phyloP scores from a whole-genome alignment of 2,888 invertebrate species.

The Antitype chi region DNA sequence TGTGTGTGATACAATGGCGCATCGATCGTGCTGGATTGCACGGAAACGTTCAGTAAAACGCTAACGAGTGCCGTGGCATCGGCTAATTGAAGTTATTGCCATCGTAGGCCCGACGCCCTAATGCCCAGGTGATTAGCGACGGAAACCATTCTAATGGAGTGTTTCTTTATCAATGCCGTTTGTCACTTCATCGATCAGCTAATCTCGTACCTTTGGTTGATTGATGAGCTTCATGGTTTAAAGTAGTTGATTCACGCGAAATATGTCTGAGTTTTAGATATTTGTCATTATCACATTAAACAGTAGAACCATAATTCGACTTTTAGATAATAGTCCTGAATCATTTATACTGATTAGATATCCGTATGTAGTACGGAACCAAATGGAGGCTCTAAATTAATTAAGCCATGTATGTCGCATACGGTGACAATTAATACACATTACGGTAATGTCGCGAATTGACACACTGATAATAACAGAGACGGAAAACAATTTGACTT shows the following conservation, averaged over 20 bases:
- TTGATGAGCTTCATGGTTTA: constrained; percentile 36
- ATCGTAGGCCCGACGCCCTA: constrained; percentile 58
- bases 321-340: constrained; percentile 14
- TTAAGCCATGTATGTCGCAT: constrained; percentile 25
- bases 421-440: constrained; percentile 43
- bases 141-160: constrained; percentile 77
- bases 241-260: constrained; percentile 17
- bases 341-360: constrained; percentile 42
- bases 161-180: constrained; percentile 75
- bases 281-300: neutral
- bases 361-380: constrained; percentile 3
- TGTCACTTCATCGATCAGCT: constrained; percentile 81
- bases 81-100: constrained; percentile 86
- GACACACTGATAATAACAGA: constrained; percentile 18
- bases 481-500: constrained; percentile 13
- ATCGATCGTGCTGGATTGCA: constrained; percentile 84
- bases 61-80: constrained; percentile 81
- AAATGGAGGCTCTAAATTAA: constrained; percentile 49
- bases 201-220: constrained; percentile 40
- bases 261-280: neutral
- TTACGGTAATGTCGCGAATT: constrained; percentile 35
- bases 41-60: constrained; percentile 82
- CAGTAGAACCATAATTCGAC: neutral
- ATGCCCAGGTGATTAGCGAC: constrained; percentile 73
- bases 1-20: constrained; percentile 86